phyloP scores from a whole-genome alignment of 2,113 vertebrate genomes.

The Collichthys lucidus region DNA sequence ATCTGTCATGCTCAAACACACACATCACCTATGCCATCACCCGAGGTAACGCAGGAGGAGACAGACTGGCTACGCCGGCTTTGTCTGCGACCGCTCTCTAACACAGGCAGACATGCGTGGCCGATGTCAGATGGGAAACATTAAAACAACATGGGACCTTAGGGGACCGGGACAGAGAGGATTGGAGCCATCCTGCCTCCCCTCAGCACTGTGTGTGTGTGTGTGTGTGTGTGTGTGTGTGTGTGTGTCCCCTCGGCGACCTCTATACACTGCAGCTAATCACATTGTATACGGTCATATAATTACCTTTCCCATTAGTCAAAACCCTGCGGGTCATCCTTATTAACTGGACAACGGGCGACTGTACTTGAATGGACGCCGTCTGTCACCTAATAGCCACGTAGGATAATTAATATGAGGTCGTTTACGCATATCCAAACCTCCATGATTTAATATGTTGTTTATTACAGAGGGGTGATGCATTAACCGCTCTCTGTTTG shows the following conservation, averaged over 20 bases:
- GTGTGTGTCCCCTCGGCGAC: conserved; percentile 54
- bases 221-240: no score
- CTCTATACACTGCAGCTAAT: conserved; percentile 60
- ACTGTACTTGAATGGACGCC: conserved; percentile 19
- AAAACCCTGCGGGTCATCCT: conserved; percentile 59
- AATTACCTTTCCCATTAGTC: conserved; percentile 63
- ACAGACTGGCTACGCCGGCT: conserved; percentile 22
- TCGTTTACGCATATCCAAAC: background rate
- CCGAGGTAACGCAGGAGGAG: conserved; percentile 29
- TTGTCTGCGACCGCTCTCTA: conserved; percentile 9
- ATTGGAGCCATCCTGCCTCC: conserved; percentile 56
- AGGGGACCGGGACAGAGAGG: conserved; percentile 52
- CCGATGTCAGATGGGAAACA: conserved; percentile 70
- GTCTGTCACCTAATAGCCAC: background rate
- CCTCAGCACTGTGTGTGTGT: conserved; percentile 32
- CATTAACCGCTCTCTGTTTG: background rate
- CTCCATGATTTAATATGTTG: background rate
- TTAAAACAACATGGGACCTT: conserved; percentile 70
- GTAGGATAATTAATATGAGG: background rate
- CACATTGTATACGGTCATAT: conserved; percentile 49
- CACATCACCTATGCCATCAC: background rate
- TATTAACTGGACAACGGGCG: conserved; percentile 41
- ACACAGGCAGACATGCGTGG: conserved; percentile 53
- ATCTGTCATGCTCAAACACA: conserved; percentile 34
- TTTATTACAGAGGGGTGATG: background rate